These are phyloP conservation scores for Holcopasites calliopsidis DNA, from an alignment of 1,140 invertebrate species.

Conservation along the genomic window DNA sequence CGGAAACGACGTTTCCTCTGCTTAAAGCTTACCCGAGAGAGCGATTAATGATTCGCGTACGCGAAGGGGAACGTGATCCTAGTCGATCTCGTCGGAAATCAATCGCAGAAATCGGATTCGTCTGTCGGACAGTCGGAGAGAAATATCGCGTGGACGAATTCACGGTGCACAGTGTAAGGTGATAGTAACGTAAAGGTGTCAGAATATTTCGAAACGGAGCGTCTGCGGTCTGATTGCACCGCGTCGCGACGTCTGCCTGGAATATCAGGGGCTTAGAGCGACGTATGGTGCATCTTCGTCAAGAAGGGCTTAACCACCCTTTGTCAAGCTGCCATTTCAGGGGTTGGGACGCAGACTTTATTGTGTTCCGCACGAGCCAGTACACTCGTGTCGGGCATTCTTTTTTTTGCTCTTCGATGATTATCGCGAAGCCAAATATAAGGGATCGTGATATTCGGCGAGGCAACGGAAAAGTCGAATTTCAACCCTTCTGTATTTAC, in stretches of 20 bases:
- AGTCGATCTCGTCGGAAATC: constrained; percentile 41
- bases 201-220: background rate
- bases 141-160: no score
- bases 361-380: constrained; percentile 68
- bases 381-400: constrained; percentile 64
- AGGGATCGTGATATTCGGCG: constrained; percentile 39
- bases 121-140: no score
- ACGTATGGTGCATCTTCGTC: constrained; percentile 68
- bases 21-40: constrained; percentile 55
- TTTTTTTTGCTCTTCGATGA: constrained; percentile 42
- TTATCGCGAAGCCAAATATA: constrained; percentile 1
- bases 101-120: constrained; percentile 48
- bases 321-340: constrained; percentile 69
- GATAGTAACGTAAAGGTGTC: background rate
- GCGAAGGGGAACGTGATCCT: background rate
- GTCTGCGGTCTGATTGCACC: constrained; percentile 29
- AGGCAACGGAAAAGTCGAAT: background rate
- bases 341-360: constrained; percentile 70
- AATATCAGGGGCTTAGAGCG: constrained; percentile 51
- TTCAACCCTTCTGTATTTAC: background rate
- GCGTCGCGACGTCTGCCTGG: constrained; percentile 46
- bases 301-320: constrained; percentile 73
- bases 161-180: background rate
- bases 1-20: constrained; percentile 33
- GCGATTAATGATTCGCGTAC: constrained; percentile 51